These are phyloP conservation scores for Tympanoctomys barrerae DNA, from an alignment of 2,797 vertebrate genomes.

Conservation along the genomic window DNA sequence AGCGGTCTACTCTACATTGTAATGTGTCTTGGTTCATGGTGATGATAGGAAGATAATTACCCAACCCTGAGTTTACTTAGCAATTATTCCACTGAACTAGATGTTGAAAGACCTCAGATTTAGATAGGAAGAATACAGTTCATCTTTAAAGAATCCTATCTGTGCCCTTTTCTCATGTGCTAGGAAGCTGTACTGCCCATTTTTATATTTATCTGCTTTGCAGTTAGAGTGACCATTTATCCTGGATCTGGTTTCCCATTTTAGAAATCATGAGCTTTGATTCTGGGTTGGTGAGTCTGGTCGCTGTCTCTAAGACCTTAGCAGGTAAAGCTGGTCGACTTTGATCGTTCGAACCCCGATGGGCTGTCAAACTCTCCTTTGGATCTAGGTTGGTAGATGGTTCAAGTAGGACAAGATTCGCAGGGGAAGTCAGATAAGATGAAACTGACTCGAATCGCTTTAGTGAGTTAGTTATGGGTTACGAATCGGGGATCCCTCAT, in stretches of 20 bases:
- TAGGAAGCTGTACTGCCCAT: not conserved
- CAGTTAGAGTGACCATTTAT: not conserved
- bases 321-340: slow-evolving; percentile 4
- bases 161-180: not conserved
- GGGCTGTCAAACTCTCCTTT: slow-evolving; percentile 43
- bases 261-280: not conserved
- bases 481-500: not conserved
- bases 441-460: not conserved
- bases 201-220: slow-evolving; percentile 24
- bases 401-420: not conserved
- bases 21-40: not conserved
- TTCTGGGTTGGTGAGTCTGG: not conserved
- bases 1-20: not conserved
- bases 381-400: not conserved
- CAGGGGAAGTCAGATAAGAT: not conserved
- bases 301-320: slow-evolving; percentile 32
- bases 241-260: not conserved
- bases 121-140: slow-evolving; percentile 19
- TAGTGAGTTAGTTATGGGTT: not conserved
- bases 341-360: not conserved
- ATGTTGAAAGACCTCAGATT: slow-evolving; percentile 56
- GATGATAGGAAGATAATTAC: slow-evolving; percentile 58
- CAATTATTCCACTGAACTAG: slow-evolving; percentile 33
- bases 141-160: not conserved
- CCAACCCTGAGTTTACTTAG: slow-evolving; percentile 34